A percentile compares a stretch with the other conserved stretches of the same genome.
phyloP scores from a whole-genome alignment of 2,797 vertebrate genomes.

The Rhynchonycteris naso region DNA sequence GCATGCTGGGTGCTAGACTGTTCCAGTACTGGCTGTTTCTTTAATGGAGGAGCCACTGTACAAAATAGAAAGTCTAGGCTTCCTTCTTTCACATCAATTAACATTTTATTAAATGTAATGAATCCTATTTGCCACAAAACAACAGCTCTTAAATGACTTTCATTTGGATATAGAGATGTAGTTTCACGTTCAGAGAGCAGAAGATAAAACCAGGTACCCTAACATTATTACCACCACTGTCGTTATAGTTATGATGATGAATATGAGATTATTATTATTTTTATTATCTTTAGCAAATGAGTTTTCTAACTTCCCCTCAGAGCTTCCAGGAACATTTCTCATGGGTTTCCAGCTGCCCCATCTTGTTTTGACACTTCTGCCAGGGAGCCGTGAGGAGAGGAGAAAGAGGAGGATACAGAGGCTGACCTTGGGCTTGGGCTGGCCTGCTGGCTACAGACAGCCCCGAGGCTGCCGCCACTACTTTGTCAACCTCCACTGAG shows the following conservation, averaged over 20 bases:
- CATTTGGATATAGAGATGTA: slow-evolving; percentile 79
- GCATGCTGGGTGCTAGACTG: neutral
- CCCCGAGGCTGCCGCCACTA: rapidly evolving
- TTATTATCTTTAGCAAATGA: slow-evolving; percentile 54
- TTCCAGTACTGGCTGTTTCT: neutral
- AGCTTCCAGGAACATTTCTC: slow-evolving; percentile 42
- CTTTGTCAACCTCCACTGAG: slow-evolving; percentile 68
- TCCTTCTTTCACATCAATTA: slow-evolving; percentile 84
- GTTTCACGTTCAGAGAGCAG: slow-evolving; percentile 69
- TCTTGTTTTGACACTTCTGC: slow-evolving; percentile 26
- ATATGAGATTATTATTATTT: slow-evolving; percentile 60
- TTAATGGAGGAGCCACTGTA: neutral
- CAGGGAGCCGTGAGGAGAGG: neutral
- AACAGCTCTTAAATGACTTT: slow-evolving; percentile 66
- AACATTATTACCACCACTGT: slow-evolving; percentile 72
- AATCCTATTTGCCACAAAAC: slow-evolving; percentile 85
- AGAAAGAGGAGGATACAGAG: neutral
- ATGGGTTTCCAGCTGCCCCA: neutral
- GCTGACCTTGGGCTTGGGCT: slow-evolving; percentile 36
- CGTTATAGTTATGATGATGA: slow-evolving; percentile 76
- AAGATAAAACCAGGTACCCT: slow-evolving; percentile 79
- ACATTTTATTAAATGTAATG: slow-evolving; percentile 86
- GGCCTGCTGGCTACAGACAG: slow-evolving; percentile 5
- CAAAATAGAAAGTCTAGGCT: neutral
- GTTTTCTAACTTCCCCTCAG: slow-evolving; percentile 9